Evolutionary conservation across 2,797 vertebrate genomes (phyloP), one percentile per base, ranked within the genome.

Genomic region (Ctenopoma kingsleyae): DNA sequence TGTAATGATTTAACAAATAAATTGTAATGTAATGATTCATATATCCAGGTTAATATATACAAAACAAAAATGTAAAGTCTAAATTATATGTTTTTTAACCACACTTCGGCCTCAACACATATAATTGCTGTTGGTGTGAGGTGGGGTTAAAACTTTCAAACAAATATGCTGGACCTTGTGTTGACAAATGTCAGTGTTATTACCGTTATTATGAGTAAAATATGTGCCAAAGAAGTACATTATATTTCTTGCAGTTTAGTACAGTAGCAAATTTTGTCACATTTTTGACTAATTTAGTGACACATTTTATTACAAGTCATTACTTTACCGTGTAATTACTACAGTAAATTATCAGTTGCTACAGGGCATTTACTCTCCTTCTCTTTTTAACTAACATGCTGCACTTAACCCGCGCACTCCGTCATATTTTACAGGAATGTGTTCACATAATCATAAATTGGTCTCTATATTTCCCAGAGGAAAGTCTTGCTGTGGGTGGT

Each of bases 401-500:
- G 53, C 49, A 73, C 30, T 32, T 32, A 32, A 32, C 66, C 35
- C 53, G 63, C 56, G 27, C 16, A 30, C 69, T 62, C 54, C 50
- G 51, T 79, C 46, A 49, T 46, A 53, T 71, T 77, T 78, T 79
- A 40, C 32, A 66, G 52, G 50, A 67, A 63, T 54, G 67, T 63
- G 55, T 71, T 72, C 74, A 40, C 56, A 41, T 71, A 30, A 71
- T 81, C 55, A 64, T 70, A 74, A 82, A 77, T 83, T 68, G 63
- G 55, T 43, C 36, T 48, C n/a, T 53, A n/a, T 27, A 63, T 62
- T 72, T 76, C 74, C 56, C 58, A 32, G 27, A 76, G 36, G 36
- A 52, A 65, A 47, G 30, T 43, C 44, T 32, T 27, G 25, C 63
- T 25, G 23, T 36, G 46, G 27, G 22, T 63, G 46, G 22, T 0